Conservation (phyloP, 2,888 invertebrate species). For the Tigriopus californicus region DNA sequence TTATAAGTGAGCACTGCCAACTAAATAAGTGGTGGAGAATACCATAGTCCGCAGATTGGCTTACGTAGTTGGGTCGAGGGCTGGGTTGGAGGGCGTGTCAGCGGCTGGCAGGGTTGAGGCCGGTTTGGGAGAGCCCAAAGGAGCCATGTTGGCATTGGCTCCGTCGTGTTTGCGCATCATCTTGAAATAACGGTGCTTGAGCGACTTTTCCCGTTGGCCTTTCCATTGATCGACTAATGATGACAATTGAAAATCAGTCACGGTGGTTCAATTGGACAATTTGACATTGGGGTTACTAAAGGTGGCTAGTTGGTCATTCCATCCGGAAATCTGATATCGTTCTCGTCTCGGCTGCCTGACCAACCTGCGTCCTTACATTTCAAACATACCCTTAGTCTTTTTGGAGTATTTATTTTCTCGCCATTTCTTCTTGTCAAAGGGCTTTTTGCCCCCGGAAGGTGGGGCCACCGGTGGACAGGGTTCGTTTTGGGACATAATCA, state of each 20-base stretch:
- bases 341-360: too few species aligned
- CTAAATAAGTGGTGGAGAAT: too few species aligned
- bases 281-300: too few species aligned
- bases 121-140: slow-evolving; percentile 20
- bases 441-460: slow-evolving; percentile 26
- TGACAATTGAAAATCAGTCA: slow-evolving; percentile 1
- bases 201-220: slow-evolving; percentile 39
- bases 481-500: too few species aligned
- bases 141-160: slow-evolving; percentile 22
- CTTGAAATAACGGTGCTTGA: slow-evolving; percentile 38
- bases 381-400: slow-evolving; percentile 37
- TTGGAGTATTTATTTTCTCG: slow-evolving; percentile 47
- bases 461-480: too few species aligned
- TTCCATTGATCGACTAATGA: slow-evolving; percentile 42
- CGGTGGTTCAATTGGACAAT: slow-evolving; percentile 12
- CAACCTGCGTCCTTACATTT: not conserved
- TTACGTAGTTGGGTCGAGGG: too few species aligned
- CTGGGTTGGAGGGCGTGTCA: too few species aligned
- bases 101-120: too few species aligned
- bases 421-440: slow-evolving; percentile 47
- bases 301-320: too few species aligned
- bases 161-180: slow-evolving; percentile 33
- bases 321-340: too few species aligned
- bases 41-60: too few species aligned
- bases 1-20: too few species aligned